These are phyloP conservation scores for Channa striata DNA, from an alignment of 2,797 vertebrate genomes.

Conservation along the genomic window DNA sequence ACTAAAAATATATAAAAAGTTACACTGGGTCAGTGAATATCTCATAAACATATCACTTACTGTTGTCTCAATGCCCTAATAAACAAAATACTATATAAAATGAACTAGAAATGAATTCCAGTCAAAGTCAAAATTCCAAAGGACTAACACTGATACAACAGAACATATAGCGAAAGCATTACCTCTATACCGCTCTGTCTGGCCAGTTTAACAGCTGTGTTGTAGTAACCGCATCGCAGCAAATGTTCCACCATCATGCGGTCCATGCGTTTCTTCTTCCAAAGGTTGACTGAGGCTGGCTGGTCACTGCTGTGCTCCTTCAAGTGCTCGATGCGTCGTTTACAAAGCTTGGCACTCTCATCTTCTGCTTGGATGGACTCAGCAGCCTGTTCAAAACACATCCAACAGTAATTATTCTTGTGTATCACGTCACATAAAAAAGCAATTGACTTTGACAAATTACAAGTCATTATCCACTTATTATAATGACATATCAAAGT, in stretches of 20 bases:
- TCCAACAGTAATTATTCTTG: neutral
- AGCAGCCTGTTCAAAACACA: constrained; percentile 85
- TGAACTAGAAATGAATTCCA: neutral
- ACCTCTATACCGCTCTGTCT: constrained; percentile 98
- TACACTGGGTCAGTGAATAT: neutral
- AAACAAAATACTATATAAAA: neutral
- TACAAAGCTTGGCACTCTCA: constrained; percentile 97
- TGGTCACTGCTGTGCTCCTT: constrained; percentile 99
- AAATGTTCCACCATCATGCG: constrained; percentile 99
- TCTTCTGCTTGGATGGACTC: constrained; percentile 99
- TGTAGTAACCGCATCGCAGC: constrained; percentile 98
- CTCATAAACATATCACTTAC: too few relatives aligned
- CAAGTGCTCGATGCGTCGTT: constrained; percentile 96
- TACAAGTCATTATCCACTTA: neutral
- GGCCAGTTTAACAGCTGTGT: constrained; percentile 96
- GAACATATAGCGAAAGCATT: constrained; percentile 6
- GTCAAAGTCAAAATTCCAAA: too few relatives aligned
- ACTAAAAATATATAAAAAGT: neutral
- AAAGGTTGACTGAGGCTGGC: constrained; percentile 92
- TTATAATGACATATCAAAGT: neutral
- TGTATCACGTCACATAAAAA: neutral
- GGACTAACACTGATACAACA: neutral
- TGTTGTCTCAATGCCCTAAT: neutral
- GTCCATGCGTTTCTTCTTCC: constrained; percentile 99
- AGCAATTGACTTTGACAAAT: neutral